Conservation (phyloP, 2,113 vertebrate genomes). For the Acanthisitta chloris region DNA sequence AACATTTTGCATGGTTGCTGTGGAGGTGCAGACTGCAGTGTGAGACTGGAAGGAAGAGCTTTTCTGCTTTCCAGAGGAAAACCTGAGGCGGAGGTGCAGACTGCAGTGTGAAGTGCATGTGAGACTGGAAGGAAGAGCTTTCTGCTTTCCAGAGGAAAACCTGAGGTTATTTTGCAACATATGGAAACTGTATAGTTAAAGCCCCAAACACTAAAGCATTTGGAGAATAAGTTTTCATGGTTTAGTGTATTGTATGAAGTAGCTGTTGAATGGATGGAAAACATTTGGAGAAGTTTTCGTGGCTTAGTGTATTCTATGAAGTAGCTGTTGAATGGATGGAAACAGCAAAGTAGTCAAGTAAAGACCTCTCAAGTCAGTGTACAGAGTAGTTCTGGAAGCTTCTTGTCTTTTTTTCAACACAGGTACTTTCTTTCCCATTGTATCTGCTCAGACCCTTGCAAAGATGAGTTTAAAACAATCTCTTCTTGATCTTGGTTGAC, state of each 20-base stretch:
- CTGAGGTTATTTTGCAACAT: neutral
- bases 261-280: neutral
- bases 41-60: no score
- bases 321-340: neutral
- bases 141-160: neutral
- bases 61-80: no score
- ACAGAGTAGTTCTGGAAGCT: neutral
- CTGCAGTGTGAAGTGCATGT: no score
- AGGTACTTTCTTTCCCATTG: neutral
- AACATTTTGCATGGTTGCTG: neutral
- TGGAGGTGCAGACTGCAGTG: neutral
- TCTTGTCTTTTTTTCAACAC: neutral
- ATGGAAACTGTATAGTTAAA: neutral
- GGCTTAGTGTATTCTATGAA: neutral
- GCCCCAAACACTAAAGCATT: neutral
- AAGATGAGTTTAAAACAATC: neutral
- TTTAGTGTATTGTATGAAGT: neutral
- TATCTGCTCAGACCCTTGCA: neutral
- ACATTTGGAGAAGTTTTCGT: neutral
- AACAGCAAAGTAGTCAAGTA: neutral
- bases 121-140: no score
- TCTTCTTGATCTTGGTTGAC: neutral
- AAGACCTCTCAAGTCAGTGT: neutral
- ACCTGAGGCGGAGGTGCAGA: no score
- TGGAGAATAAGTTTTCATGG: neutral